Conservation (phyloP, 2,113 vertebrate species). For the Corythornis vintsioides region DNA sequence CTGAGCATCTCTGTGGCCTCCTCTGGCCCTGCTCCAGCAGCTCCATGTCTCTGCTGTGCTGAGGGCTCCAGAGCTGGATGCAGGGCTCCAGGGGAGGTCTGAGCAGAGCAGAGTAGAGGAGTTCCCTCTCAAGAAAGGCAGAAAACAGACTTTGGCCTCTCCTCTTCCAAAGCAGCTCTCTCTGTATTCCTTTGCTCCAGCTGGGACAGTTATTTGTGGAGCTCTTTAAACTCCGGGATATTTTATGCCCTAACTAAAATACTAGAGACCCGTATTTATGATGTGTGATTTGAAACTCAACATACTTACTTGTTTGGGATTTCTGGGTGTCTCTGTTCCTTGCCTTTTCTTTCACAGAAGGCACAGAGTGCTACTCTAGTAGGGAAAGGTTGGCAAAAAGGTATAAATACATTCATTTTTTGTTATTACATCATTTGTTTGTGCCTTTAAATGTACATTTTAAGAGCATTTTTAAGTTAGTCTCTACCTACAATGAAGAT, state of each 20-base stretch:
- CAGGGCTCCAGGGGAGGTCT: too few relatives aligned
- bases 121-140: neutral
- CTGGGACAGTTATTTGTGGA: neutral
- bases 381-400: neutral
- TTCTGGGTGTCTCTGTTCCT: neutral
- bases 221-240: neutral
- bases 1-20: too few relatives aligned
- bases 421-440: neutral
- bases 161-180: neutral
- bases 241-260: neutral
- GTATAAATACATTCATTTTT: neutral
- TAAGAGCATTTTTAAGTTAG: neutral
- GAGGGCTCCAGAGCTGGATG: too few relatives aligned
- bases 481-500: neutral
- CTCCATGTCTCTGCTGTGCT: too few relatives aligned
- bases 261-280: neutral
- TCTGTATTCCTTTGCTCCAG: fast-evolving
- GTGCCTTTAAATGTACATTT: neutral
- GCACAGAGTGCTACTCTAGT: neutral
- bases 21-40: too few relatives aligned
- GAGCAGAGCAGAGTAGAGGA: too few relatives aligned
- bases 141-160: neutral
- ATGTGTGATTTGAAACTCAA: neutral
- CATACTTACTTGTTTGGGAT: neutral
- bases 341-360: neutral